Percentiles rank a stretch among this genome's conserved stretches.
phyloP scores from a whole-genome alignment of 1,140 invertebrate species.

The Drosophila simulans region DNA sequence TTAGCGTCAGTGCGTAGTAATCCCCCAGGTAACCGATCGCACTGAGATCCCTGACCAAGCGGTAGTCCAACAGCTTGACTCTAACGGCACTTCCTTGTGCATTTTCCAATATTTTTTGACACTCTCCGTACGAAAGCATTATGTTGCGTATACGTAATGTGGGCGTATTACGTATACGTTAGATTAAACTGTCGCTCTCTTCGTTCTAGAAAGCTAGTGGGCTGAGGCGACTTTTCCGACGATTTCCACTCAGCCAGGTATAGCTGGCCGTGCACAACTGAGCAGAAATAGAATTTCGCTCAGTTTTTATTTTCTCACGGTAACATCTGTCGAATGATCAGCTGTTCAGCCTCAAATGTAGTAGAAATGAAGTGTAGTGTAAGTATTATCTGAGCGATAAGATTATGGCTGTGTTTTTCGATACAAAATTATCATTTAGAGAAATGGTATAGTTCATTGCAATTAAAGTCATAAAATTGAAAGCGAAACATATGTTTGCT shows the following conservation, averaged over 20 bases:
- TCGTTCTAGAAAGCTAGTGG: slow-evolving; percentile 6
- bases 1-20: slow-evolving; percentile 62
- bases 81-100: background rate
- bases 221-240: slow-evolving; percentile 16
- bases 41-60: slow-evolving; percentile 33
- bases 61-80: slow-evolving; percentile 34
- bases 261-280: slow-evolving; percentile 50
- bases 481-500: too few species aligned
- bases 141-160: slow-evolving; percentile 60
- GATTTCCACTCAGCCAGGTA: slow-evolving; percentile 47
- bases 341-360: slow-evolving; percentile 3
- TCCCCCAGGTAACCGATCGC: slow-evolving; percentile 74
- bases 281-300: slow-evolving; percentile 45
- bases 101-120: slow-evolving; percentile 46
- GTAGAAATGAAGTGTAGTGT: too few species aligned
- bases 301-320: slow-evolving; percentile 45
- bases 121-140: slow-evolving; percentile 52
- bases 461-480: too few species aligned
- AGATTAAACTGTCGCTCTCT: slow-evolving; percentile 5
- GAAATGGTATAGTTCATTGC: too few species aligned
- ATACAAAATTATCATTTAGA: background rate
- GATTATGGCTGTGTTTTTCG: background rate
- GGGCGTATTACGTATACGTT: slow-evolving; percentile 43
- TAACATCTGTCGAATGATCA: slow-evolving; percentile 15
- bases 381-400: slow-evolving; percentile 23